phyloP scores from a whole-genome alignment of 2,113 vertebrate species.

The Toxotes chatareus region DNA sequence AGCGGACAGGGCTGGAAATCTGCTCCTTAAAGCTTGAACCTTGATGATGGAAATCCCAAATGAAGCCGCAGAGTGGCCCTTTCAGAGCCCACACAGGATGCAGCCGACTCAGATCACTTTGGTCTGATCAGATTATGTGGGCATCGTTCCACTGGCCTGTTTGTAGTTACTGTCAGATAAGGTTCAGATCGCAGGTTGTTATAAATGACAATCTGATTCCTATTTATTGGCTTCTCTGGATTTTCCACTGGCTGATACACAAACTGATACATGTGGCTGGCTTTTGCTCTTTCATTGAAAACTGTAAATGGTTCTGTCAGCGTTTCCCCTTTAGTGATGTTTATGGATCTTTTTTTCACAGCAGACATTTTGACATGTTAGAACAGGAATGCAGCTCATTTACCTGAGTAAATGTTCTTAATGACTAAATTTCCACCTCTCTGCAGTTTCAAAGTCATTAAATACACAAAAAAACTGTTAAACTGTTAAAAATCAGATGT shows the following conservation, averaged over 20 bases:
- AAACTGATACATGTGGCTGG: not conserved
- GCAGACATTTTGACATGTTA: too few species aligned
- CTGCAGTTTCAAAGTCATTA: not conserved
- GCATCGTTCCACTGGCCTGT: constrained; percentile 32
- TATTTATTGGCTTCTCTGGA: constrained; percentile 14
- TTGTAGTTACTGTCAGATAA: constrained; percentile 18
- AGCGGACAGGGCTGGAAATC: too few species aligned
- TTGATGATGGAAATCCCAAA: constrained; percentile 12
- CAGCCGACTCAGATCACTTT: not conserved
- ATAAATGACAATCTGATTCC: constrained; percentile 10
- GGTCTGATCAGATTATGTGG: constrained; percentile 48
- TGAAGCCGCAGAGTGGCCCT: not conserved
- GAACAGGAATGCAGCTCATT: too few species aligned
- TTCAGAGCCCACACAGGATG: constrained; percentile 58
- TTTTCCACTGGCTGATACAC: not conserved
- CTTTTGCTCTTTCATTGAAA: not conserved
- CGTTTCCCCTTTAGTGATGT: not conserved
- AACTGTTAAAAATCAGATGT: too few species aligned
- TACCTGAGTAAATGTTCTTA: not conserved
- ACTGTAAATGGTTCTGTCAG: not conserved
- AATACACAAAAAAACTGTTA: not conserved
- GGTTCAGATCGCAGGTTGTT: not conserved
- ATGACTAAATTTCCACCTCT: not conserved
- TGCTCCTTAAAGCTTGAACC: not conserved
- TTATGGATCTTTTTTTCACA: not conserved